Evolutionary conservation across 2,113 vertebrate species (phyloP).

Genomic region (Zootoca vivipara): DNA sequence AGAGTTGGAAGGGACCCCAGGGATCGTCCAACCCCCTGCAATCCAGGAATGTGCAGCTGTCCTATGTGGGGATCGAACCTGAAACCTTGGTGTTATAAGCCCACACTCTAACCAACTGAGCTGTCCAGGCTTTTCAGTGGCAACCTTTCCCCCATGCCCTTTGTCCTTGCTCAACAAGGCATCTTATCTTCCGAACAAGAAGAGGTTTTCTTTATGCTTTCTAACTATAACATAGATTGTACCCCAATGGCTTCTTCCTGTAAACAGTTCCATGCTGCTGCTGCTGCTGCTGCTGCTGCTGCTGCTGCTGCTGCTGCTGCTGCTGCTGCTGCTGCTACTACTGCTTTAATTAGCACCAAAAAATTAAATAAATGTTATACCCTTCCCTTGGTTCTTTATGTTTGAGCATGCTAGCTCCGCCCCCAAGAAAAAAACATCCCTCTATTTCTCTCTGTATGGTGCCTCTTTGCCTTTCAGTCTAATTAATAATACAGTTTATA

Average conservation of each 20-base stretch:
- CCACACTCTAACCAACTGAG: no score
- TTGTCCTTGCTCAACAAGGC: slow-evolving; percentile 25
- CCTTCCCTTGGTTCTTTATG: slow-evolving; percentile 26
- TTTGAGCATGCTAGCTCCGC: slow-evolving; percentile 18
- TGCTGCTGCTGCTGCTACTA: no score
- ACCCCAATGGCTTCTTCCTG: slow-evolving; percentile 40
- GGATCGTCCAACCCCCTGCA: no score
- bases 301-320: no score
- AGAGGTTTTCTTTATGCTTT: slow-evolving; percentile 12
- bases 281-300: no score
- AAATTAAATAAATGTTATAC: slow-evolving; percentile 10
- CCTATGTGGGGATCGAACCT: no score
- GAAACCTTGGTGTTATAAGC: no score
- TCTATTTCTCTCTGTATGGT: neutral
- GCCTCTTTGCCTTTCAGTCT: slow-evolving; percentile 25
- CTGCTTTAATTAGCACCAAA: slow-evolving; percentile 27
- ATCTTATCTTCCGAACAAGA: neutral
- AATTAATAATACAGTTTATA: neutral
- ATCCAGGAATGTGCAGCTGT: no score
- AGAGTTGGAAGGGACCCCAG: no score
- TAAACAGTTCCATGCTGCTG: slow-evolving; percentile 18
- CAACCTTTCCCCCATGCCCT: neutral
- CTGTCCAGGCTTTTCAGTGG: neutral
- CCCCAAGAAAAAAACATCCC: neutral
- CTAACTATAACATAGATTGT: slow-evolving; percentile 26